A percentile compares a stretch with the other conserved stretches of the same genome.
phyloP scores from a whole-genome alignment of 2,113 vertebrate genomes.

The Phylloscopus trochiloides region DNA sequence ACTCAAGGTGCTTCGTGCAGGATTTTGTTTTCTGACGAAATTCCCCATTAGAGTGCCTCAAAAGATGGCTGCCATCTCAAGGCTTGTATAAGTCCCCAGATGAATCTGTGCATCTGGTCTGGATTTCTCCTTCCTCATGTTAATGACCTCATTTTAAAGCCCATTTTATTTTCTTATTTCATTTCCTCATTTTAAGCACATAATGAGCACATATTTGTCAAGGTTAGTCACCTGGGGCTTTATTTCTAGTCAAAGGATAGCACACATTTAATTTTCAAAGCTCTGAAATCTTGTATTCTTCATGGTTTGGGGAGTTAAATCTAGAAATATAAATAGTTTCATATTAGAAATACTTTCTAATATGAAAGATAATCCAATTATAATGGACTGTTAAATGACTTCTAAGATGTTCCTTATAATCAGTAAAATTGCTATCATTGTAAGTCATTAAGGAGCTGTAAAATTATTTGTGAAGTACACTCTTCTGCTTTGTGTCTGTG shows the following conservation, averaged over 20 bases:
- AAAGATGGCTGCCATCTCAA: background rate
- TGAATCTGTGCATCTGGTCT: background rate
- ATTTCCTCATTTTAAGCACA: background rate
- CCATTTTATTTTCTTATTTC: background rate
- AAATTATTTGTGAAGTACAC: background rate
- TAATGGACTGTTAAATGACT: background rate
- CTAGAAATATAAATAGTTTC: background rate
- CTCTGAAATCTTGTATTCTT: background rate
- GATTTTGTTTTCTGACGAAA: background rate
- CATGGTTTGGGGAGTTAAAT: background rate
- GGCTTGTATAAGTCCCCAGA: background rate
- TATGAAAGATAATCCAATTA: background rate
- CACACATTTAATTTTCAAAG: background rate
- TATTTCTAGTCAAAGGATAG: background rate
- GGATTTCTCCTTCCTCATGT: background rate
- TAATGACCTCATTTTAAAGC: background rate
- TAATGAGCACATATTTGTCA: background rate
- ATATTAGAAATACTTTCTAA: background rate
- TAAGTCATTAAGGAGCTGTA: background rate
- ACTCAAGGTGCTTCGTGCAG: background rate
- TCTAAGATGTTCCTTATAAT: background rate
- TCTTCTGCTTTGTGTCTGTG: background rate
- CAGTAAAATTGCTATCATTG: background rate
- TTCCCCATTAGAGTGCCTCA: background rate
- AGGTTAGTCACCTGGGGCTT: background rate